Evolutionary conservation across 2,888 invertebrate species (phyloP).

Genomic region (Callyntrura sp.): DNA sequence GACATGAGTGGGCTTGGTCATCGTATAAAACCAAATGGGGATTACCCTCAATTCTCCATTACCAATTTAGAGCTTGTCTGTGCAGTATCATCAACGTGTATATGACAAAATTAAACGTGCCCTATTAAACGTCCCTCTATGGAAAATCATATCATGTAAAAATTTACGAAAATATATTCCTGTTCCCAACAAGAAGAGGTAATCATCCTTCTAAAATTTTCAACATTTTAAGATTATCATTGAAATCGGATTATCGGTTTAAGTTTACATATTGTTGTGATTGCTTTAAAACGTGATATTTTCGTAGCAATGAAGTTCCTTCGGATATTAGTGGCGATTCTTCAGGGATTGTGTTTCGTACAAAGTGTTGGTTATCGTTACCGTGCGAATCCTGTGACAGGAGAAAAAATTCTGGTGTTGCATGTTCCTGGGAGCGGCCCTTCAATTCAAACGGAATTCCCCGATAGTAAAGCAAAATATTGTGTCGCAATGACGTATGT

Average conservation of each 20-base stretch:
- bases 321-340: conserved; percentile 41
- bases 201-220: not conserved
- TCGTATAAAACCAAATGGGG: conserved; percentile 64
- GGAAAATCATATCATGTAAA: not conserved
- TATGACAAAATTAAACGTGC: not conserved
- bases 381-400: conserved; percentile 63
- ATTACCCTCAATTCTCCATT: conserved; percentile 61
- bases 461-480: conserved; percentile 61
- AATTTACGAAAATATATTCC: not conserved
- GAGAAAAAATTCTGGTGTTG: conserved; percentile 71
- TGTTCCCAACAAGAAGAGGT: not conserved
- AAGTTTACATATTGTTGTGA: too few relatives aligned
- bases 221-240: not conserved
- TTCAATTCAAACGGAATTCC: conserved; percentile 75
- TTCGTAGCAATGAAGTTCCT: conserved; percentile 49
- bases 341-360: conserved; percentile 50
- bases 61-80: not conserved
- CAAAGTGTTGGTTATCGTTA: conserved; percentile 71
- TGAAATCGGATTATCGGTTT: too few relatives aligned
- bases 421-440: conserved; percentile 76
- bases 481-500: too few relatives aligned
- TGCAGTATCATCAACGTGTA: conserved; percentile 1
- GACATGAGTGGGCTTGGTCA: conserved; percentile 32
- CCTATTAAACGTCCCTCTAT: too few relatives aligned
- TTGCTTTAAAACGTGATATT: too few relatives aligned